Percentiles rank a stretch among this genome's conserved stretches.
phyloP scores from a whole-genome alignment of 1,140 invertebrate species.

The Marisa cornuarietis region DNA sequence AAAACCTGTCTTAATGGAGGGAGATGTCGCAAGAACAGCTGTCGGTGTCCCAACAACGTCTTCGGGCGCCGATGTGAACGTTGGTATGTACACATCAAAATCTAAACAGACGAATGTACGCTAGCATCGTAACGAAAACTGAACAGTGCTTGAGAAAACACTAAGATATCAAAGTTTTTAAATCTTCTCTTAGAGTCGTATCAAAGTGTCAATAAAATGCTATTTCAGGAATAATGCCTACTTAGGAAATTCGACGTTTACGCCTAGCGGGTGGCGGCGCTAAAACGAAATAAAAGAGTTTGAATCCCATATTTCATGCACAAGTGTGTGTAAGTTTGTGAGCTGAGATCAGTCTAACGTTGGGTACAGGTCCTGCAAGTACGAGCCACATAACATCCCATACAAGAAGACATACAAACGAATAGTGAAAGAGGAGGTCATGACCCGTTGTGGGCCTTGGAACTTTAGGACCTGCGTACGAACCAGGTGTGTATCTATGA shows the following conservation, averaged over 20 bases:
- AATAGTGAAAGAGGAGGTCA: slow-evolving; percentile 38
- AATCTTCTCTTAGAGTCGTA: too few relatives aligned
- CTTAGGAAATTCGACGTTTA: too few relatives aligned
- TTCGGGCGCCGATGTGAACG: slow-evolving; percentile 43
- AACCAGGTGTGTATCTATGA: slow-evolving; percentile 37
- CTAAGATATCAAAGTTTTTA: too few relatives aligned
- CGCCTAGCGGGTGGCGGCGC: too few relatives aligned
- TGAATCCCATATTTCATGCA: too few relatives aligned
- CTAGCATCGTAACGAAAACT: too few relatives aligned
- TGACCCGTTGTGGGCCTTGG: slow-evolving; percentile 46
- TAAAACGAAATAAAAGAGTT: too few relatives aligned
- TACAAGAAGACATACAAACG: slow-evolving; percentile 41
- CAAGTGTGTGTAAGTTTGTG: slow-evolving; percentile 6
- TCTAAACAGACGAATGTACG: too few relatives aligned
- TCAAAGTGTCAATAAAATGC: too few relatives aligned
- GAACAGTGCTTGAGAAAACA: too few relatives aligned
- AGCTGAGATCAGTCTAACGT: background rate
- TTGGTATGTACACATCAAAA: slow-evolving; percentile 29
- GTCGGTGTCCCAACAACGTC: slow-evolving; percentile 45
- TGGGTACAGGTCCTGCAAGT: slow-evolving; percentile 42
- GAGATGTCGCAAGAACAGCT: slow-evolving; percentile 43
- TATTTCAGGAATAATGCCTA: too few relatives aligned
- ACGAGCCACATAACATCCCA: slow-evolving; percentile 37
- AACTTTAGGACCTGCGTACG: slow-evolving; percentile 44
- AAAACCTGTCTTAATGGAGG: slow-evolving; percentile 50